Evolutionary conservation across 2,888 invertebrate genomes (phyloP).

Genomic region (Apamea epomidion): DNA sequence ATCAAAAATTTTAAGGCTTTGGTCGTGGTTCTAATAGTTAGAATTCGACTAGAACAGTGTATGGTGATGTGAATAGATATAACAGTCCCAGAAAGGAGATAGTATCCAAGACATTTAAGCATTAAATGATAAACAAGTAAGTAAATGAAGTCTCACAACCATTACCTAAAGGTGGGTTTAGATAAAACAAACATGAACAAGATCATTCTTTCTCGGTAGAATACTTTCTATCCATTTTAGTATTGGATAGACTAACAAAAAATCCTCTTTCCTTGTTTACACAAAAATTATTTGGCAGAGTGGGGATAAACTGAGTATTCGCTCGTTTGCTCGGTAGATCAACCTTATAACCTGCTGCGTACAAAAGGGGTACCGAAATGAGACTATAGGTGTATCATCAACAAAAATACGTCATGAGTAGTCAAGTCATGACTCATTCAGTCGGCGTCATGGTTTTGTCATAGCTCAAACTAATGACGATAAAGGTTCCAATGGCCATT

Average conservation of each 20-base stretch:
- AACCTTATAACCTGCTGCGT: neutral
- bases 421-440: constrained; percentile 29
- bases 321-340: neutral
- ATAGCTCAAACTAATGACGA: constrained; percentile 36
- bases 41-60: neutral
- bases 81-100: too few species aligned
- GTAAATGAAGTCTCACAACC: neutral
- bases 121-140: neutral
- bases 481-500: constrained; percentile 16
- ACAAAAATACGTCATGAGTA: constrained; percentile 31
- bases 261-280: neutral
- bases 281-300: neutral
- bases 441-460: constrained; percentile 27
- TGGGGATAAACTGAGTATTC: too few species aligned
- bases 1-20: neutral
- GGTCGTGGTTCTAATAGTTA: neutral
- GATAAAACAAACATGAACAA: neutral
- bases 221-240: neutral
- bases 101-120: neutral
- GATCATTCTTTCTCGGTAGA: too few species aligned
- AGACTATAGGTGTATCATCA: constrained; percentile 5
- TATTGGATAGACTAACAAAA: neutral
- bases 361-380: neutral
- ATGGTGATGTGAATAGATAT: neutral
- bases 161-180: neutral